Conservation (phyloP, 1,140 invertebrate genomes). For the Palaemon carinicauda region DNA sequence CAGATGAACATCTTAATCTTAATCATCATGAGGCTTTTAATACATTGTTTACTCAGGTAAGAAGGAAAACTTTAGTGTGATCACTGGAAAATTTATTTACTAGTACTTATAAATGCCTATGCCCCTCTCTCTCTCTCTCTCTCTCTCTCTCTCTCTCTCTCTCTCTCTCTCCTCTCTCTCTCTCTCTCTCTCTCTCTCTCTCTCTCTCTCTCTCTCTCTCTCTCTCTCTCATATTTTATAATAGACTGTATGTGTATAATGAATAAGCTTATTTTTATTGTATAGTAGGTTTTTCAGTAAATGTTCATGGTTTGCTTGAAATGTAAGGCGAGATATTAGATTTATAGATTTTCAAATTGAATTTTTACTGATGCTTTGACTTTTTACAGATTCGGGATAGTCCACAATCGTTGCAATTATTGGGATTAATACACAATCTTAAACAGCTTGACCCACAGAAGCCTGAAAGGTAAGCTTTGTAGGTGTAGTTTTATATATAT, state of each 20-base stretch:
- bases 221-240: no score
- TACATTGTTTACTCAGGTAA: constrained; percentile 35
- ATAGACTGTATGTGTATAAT: no score
- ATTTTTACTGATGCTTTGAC: not conserved
- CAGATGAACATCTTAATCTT: constrained; percentile 17
- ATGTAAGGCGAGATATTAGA: no score
- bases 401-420: constrained; percentile 36
- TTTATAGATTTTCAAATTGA: not conserved
- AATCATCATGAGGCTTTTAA: constrained; percentile 45
- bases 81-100: not conserved
- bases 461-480: constrained; percentile 4
- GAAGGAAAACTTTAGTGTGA: not conserved
- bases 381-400: constrained; percentile 17
- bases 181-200: no score
- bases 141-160: no score
- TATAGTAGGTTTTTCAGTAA: no score
- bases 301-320: no score
- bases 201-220: no score
- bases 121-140: no score
- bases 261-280: no score
- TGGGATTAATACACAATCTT: constrained; percentile 26
- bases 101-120: not conserved
- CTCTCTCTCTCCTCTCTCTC: no score
- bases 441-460: constrained; percentile 14
- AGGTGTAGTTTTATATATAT: not conserved